Conservation (phyloP, 2,113 vertebrate species). For the Jacana jacana region DNA sequence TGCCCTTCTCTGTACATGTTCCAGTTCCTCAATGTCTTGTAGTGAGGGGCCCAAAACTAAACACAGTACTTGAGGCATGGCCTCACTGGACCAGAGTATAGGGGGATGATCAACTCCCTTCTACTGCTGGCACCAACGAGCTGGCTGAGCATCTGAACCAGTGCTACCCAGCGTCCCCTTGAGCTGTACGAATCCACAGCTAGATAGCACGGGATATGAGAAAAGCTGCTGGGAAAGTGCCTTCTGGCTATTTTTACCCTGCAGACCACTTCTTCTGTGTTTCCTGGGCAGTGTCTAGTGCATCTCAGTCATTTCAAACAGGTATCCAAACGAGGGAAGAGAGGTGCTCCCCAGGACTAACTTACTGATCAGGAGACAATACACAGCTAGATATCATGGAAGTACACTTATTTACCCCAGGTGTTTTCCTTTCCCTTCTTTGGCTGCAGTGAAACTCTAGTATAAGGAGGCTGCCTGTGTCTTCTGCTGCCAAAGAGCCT, state of each 20-base stretch:
- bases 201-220: neutral
- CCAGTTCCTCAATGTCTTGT: too few relatives aligned
- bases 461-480: neutral
- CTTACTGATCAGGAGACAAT: neutral
- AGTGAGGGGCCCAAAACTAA: too few relatives aligned
- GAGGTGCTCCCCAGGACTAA: neutral
- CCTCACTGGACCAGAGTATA: too few relatives aligned
- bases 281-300: accelerated
- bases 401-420: neutral
- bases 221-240: neutral
- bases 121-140: too few relatives aligned
- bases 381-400: neutral
- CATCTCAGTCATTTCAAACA: neutral
- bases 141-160: accelerated
- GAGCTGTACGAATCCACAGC: neutral
- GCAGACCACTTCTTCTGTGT: neutral
- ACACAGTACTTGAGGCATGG: too few relatives aligned
- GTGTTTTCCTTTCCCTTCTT: neutral
- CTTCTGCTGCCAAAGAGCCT: neutral
- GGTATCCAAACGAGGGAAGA: neutral
- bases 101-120: too few relatives aligned
- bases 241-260: neutral
- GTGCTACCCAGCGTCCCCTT: too few relatives aligned
- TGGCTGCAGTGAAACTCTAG: neutral
- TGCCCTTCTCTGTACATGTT: too few relatives aligned